Conservation (phyloP, 2,113 vertebrate species). For the Morone chrysops region DNA sequence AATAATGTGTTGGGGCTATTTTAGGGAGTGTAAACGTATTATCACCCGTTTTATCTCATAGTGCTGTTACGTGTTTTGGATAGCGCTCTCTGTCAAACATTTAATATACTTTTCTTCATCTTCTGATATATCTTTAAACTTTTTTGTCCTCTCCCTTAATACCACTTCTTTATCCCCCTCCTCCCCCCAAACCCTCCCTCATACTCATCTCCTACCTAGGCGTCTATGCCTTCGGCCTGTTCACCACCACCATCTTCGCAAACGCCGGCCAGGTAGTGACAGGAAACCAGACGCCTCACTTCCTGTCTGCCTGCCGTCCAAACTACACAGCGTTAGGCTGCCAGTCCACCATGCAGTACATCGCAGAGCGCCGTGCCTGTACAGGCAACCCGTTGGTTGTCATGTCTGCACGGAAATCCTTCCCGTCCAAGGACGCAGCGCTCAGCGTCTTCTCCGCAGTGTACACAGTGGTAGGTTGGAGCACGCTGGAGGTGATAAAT, state of each 20-base stretch:
- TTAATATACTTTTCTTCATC: background rate
- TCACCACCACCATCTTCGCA: conserved; percentile 92
- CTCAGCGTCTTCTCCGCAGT: conserved; percentile 89
- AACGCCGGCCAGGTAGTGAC: conserved; percentile 94
- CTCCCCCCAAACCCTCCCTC: background rate
- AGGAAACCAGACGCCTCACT: conserved; percentile 92
- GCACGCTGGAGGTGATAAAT: background rate
- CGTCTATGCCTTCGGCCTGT: conserved; percentile 92
- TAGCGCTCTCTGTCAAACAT: background rate
- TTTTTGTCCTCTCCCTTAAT: background rate
- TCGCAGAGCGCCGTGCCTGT: conserved; percentile 88
- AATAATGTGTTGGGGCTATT: conserved; percentile 66
- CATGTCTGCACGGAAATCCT: conserved; percentile 89
- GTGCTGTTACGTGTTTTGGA: background rate
- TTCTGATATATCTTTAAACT: background rate
- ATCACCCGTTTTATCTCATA: conserved; percentile 23
- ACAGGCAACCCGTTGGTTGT: conserved; percentile 88
- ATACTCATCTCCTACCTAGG: conserved; percentile 76
- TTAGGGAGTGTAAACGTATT: conserved; percentile 24
- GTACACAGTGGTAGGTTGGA: conserved; percentile 89
- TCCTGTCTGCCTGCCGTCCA: conserved; percentile 91
- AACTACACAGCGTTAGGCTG: conserved; percentile 94
- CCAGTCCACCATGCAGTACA: conserved; percentile 85
- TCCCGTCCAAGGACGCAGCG: conserved; percentile 92
- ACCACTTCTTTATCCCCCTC: background rate